Evolutionary conservation across 2,113 vertebrate genomes (phyloP), one percentile per base, ranked within the genome.

Genomic region (Ranitomeya variabilis): DNA sequence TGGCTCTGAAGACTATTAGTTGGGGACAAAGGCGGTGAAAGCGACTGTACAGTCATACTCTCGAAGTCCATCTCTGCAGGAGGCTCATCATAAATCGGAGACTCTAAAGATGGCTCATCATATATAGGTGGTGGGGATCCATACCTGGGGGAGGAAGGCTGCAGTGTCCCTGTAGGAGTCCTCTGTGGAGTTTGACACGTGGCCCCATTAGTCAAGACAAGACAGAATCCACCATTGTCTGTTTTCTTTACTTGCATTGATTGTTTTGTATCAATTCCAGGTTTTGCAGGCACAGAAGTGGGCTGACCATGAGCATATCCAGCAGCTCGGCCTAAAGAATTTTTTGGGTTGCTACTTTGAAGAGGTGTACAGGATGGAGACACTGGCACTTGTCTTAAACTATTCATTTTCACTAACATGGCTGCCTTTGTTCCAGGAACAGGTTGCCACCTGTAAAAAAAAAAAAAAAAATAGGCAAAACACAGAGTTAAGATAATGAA

Each of bases 321-420:
- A 77, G 92, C 93, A 62, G 92, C 81, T 86, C 83, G 95, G 4
- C 89, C 85, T 83, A 87, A 19, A n/a, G 91, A 84, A 89, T 91
- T 86, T 87, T 94, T 90, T 55, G 95, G 91, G 90, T 93, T 92
- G 85, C 0, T 90, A 76, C 89, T 60, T 88, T 94, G 92, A 64
- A 91, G 87, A 54, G 93, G 87, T 0, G 92, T 92, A 64, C 80
- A 92, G 86, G 86, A 81, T 51, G 94, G 91, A 80, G 91, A 91
- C 69, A 87, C 89, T 59, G 94, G 91, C 4, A 94, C 92, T 90
- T 90, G 94, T 89, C 94, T 94, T 87, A 94, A 90, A 90, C 95
- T 96, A 92, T 96, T 96, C 83, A 97, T 96, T 92, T 98, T 98
- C 89, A 97, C 96, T 92, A 97, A 90, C 96, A 97, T 96, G 83